Percentiles rank a stretch among this genome's conserved stretches.
Conservation (phyloP, 2,888 invertebrate species). For the Acleris holmiana region DNA sequence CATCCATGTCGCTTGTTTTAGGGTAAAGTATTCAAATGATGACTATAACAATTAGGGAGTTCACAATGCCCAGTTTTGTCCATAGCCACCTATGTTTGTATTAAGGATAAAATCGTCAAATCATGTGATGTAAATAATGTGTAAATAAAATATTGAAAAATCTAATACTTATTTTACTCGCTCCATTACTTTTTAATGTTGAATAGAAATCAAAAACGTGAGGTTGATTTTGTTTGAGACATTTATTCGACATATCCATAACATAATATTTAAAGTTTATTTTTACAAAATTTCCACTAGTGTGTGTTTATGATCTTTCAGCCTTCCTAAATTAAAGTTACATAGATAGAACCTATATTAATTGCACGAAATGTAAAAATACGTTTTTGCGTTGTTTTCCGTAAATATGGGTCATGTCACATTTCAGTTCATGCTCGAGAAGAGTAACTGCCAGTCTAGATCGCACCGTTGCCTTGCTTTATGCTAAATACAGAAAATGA, state of each 20-base stretch:
- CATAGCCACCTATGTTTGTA: slow-evolving; percentile 35
- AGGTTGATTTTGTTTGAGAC: slow-evolving; percentile 57
- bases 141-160: slow-evolving; percentile 71
- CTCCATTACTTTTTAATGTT: background rate
- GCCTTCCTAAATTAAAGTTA: slow-evolving; percentile 39
- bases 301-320: slow-evolving; percentile 42
- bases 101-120: slow-evolving; percentile 52
- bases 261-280: slow-evolving; percentile 55
- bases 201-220: slow-evolving; percentile 23
- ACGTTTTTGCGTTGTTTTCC: too few species aligned
- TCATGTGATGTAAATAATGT: slow-evolving; percentile 75
- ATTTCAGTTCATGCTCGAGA: too few species aligned
- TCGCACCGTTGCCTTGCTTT: too few species aligned
- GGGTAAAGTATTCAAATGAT: slow-evolving; percentile 42
- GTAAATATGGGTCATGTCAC: too few species aligned
- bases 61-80: slow-evolving; percentile 39
- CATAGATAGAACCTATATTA: too few species aligned
- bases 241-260: slow-evolving; percentile 71
- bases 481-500: too few species aligned
- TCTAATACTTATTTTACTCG: slow-evolving; percentile 39
- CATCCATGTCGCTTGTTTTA: slow-evolving; percentile 67
- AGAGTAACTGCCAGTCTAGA: too few species aligned
- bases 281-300: slow-evolving; percentile 50
- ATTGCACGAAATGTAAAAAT: too few species aligned
- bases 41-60: slow-evolving; percentile 24